These are phyloP conservation scores for Tyto alba DNA, from an alignment of 2,113 vertebrate species.

Conservation along the genomic window DNA sequence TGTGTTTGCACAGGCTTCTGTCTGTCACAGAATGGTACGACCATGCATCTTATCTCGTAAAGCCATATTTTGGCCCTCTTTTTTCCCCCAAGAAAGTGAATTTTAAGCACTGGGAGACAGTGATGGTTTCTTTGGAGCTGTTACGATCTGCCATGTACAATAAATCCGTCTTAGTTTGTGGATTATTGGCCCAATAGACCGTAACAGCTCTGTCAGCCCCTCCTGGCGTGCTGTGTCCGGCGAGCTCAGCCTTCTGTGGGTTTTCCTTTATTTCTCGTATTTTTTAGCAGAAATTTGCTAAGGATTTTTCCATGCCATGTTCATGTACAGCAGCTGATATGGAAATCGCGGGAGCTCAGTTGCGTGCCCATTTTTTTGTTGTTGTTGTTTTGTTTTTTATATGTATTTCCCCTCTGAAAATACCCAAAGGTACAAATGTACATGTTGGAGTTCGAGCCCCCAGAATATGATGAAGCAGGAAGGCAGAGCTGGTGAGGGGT, in stretches of 20 bases:
- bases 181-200: constrained; percentile 66
- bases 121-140: constrained; percentile 63
- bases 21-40: constrained; percentile 16
- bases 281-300: constrained; percentile 31
- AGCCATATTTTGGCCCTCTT: constrained; percentile 58
- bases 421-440: not conserved
- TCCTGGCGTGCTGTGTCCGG: constrained; percentile 48
- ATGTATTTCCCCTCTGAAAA: not conserved
- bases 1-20: constrained; percentile 35
- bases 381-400: rapidly evolving
- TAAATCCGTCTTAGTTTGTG: constrained; percentile 68
- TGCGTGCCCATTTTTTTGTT: not conserved
- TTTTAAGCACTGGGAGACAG: constrained; percentile 55
- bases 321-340: constrained; percentile 10
- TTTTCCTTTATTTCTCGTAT: not conserved
- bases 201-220: constrained; percentile 61
- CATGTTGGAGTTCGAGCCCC: not conserved
- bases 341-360: not conserved
- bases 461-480: not conserved
- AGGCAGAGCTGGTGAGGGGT: not conserved
- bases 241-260: constrained; percentile 10
- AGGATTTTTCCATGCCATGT: constrained; percentile 17
- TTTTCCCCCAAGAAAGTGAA: constrained; percentile 30
- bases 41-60: constrained; percentile 44
- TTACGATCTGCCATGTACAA: constrained; percentile 64